phyloP scores from a whole-genome alignment of 2,888 invertebrate genomes.

The Tetragonula carbonaria region DNA sequence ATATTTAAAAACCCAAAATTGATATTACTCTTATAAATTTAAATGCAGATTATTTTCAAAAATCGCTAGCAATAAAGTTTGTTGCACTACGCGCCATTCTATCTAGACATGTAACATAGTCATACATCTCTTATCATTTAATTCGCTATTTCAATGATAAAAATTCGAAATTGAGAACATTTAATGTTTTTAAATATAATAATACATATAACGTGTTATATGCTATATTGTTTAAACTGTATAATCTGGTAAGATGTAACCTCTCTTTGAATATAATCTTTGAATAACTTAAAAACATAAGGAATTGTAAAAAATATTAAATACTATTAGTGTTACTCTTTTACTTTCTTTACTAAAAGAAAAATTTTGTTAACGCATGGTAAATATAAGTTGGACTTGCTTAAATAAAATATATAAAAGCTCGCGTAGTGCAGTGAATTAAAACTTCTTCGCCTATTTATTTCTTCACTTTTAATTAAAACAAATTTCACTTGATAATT shows the following conservation, averaged over 20 bases:
- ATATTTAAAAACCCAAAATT: conserved; percentile 20
- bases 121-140: conserved; percentile 11
- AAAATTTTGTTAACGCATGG: neutral
- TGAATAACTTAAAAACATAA: neutral
- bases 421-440: conserved; percentile 2
- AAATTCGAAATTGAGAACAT: neutral
- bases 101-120: neutral
- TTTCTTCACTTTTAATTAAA: conserved; percentile 11
- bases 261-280: no score
- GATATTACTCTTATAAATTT: neutral
- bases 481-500: conserved; percentile 5
- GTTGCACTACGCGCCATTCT: neutral
- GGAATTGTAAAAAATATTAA: neutral
- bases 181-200: neutral
- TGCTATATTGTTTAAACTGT: neutral
- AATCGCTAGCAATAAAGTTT: neutral
- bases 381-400: conserved; percentile 2
- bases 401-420: neutral
- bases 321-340: neutral
- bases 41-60: neutral
- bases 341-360: neutral
- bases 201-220: neutral
- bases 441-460: conserved; percentile 7
- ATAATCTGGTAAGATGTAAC: neutral
- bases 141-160: neutral